These are phyloP conservation scores for Xiphophorus maculatus DNA, from an alignment of 2,113 vertebrate genomes.

Conservation along the genomic window DNA sequence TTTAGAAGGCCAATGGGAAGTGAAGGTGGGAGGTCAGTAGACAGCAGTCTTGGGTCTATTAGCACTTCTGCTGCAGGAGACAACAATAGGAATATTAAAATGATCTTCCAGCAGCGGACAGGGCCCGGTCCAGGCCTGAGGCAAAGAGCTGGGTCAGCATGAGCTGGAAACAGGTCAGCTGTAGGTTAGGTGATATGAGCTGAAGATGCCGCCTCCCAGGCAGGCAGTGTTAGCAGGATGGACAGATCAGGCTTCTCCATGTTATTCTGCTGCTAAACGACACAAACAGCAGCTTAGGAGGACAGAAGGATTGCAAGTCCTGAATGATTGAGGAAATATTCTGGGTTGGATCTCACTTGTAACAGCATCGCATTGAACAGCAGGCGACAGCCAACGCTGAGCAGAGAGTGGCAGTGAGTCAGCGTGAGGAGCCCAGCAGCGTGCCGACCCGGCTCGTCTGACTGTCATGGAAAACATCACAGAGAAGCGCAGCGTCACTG, in stretches of 20 bases:
- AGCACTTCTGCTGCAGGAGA: slow-evolving; percentile 17
- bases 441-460: slow-evolving; percentile 38
- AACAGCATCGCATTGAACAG: slow-evolving; percentile 7
- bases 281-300: not conserved
- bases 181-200: slow-evolving; percentile 38
- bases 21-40: slow-evolving; percentile 2
- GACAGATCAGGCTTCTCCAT: not conserved
- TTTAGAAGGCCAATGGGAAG: slow-evolving; percentile 43
- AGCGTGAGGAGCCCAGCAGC: slow-evolving; percentile 45
- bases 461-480: slow-evolving; percentile 14
- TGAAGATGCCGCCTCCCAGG: slow-evolving; percentile 24
- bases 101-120: slow-evolving; percentile 25
- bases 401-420: slow-evolving; percentile 52
- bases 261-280: not conserved
- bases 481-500: not conserved
- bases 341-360: slow-evolving; percentile 9
- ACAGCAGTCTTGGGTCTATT: slow-evolving; percentile 26
- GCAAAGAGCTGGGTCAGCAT: slow-evolving; percentile 41
- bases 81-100: slow-evolving; percentile 8
- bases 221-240: slow-evolving; percentile 12
- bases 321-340: not conserved
- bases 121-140: slow-evolving; percentile 42
- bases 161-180: slow-evolving; percentile 44
- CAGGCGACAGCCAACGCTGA: slow-evolving; percentile 14
- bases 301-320: not conserved